Evolutionary conservation across 2,888 invertebrate species (phyloP), one percentile per base, ranked within the genome.

Genomic region (Maniola hyperantus): DNA sequence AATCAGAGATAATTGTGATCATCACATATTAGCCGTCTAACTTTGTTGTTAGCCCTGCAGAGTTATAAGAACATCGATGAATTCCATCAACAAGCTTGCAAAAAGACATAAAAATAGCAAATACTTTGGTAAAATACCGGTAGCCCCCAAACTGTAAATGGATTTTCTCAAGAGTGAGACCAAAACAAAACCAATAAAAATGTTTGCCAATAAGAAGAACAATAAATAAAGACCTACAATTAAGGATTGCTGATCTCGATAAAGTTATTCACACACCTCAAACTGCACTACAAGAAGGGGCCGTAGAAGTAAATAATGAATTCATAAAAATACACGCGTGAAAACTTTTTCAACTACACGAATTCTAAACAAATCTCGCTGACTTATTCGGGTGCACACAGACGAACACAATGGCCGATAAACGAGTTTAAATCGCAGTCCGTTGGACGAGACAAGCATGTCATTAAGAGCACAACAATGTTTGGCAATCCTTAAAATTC

Each of bases 361-460:
- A 74, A 77, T 78, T 77, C 74, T 76, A 74, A n/a, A 76, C 81
- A 79, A 82, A 83, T 82, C 79, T 78, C 77, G 71, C 73, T 74
- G 75, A 77, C 76, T 74, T 76, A 84, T 84, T 85, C 82, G 83
- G 81, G 78, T 79, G 79, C 82, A 79, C 78, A 80, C 77, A 72
- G 71, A 75, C 76, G 72, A 71, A 83, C 85, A 86, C 77, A 77
- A 87, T 86, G 79, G 81, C 75, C 80, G 80, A 81, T 87, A 88
- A 86, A 86, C 89, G 84, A 85, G 87, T 89, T 89, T 86, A 85
- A 89, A 88, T 85, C 88, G 85, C 81, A 78, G 79, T 77, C 79
- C 76, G 77, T 77, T 72, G 80, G 76, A 88, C 89, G 87, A 83
- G 89, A 87, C 86, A 74, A 79, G 89, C 83, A 89, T 89, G 79